Percentiles rank a stretch among this genome's conserved stretches.
phyloP scores from a whole-genome alignment of 92 coral and sea anemone species.

The Galaxea fascicularis region DNA sequence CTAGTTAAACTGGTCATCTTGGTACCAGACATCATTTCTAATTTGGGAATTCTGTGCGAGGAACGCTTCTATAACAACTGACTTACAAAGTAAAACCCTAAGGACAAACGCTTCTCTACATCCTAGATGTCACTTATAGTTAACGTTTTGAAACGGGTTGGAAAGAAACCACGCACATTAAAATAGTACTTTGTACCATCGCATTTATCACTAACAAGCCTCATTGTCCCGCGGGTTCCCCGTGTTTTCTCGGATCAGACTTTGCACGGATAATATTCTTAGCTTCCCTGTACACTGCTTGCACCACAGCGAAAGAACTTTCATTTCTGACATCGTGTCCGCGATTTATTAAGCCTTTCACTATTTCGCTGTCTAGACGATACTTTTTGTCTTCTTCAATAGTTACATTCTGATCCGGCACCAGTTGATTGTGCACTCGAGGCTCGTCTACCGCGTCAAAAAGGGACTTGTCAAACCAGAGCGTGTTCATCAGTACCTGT shows the following conservation, averaged over 20 bases:
- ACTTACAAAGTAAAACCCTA: too few species aligned
- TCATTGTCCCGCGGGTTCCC: conserved; percentile 73
- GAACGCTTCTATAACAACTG: too few species aligned
- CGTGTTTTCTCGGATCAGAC: conserved; percentile 84
- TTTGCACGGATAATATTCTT: conserved; percentile 59
- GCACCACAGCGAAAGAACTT: conserved; percentile 55
- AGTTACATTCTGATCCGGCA: conserved; percentile 53
- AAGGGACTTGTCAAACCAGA: conserved; percentile 76
- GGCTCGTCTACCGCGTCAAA: conserved; percentile 66
- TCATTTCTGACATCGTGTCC: conserved; percentile 49
- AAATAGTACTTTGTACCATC: neutral
- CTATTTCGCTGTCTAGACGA: conserved; percentile 45
- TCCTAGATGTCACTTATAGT: too few species aligned
- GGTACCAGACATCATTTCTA: too few species aligned
- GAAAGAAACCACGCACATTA: too few species aligned
- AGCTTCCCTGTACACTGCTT: conserved; percentile 69
- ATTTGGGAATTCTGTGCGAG: too few species aligned
- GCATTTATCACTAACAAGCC: neutral
- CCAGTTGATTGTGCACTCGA: conserved; percentile 78
- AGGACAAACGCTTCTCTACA: too few species aligned
- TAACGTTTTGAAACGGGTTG: too few species aligned
- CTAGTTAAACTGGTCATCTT: too few species aligned
- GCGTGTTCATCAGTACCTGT: conserved; percentile 84
- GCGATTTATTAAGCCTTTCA: conserved; percentile 56
- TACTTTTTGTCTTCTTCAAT: conserved; percentile 43